A percentile compares a stretch with the other conserved stretches of the same genome.
These are phyloP conservation scores for Phymastichus coffea DNA, from an alignment of 1,140 invertebrate genomes.

Conservation along the genomic window DNA sequence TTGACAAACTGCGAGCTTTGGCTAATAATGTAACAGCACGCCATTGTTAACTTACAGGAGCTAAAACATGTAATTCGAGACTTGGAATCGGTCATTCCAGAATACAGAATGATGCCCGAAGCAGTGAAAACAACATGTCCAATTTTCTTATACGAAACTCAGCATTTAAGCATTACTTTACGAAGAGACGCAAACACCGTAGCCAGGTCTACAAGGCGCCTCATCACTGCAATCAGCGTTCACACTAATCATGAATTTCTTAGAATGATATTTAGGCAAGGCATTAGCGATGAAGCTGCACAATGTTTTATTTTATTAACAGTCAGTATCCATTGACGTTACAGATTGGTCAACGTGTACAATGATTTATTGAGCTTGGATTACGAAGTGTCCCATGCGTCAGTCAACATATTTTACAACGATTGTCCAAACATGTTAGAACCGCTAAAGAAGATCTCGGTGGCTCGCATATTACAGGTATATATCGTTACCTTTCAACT, in stretches of 20 bases:
- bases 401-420: conserved; percentile 50
- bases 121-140: conserved; percentile 15
- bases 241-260: conserved; percentile 34
- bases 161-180: conserved; percentile 31
- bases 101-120: conserved; percentile 28
- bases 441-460: conserved; percentile 58
- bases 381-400: conserved; percentile 31
- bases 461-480: conserved; percentile 54
- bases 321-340: conserved; percentile 6
- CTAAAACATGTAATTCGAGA: conserved; percentile 1
- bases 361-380: conserved; percentile 39
- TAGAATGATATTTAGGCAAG: conserved; percentile 39
- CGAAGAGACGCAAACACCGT: conserved; percentile 38
- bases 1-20: too few relatives aligned
- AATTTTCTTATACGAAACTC: conserved; percentile 40
- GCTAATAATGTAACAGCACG: too few relatives aligned
- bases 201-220: conserved; percentile 32
- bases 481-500: background rate
- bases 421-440: conserved; percentile 61
- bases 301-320: too few relatives aligned
- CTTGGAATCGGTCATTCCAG: conserved; percentile 3
- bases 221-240: conserved; percentile 37
- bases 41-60: too few relatives aligned
- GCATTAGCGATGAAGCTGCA: background rate
- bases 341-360: conserved; percentile 42